These are phyloP conservation scores for Gopherus evgoodei DNA, from an alignment of 2,113 vertebrate species.

Conservation along the genomic window DNA sequence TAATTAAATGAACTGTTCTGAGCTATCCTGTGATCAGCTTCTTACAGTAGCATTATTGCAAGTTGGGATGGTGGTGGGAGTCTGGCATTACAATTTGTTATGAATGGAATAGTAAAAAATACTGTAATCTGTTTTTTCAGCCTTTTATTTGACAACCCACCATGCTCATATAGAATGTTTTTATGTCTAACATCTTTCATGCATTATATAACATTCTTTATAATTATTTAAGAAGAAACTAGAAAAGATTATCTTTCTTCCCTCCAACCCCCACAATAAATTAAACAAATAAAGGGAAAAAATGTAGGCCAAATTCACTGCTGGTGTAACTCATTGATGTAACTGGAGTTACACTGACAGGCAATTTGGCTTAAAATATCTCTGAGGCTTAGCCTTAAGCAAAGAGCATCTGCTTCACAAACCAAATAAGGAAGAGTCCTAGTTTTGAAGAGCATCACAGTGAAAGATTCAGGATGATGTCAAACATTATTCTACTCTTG, in stretches of 20 bases:
- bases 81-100: not conserved
- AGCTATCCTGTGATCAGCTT: not conserved
- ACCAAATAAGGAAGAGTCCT: not conserved
- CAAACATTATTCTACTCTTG: not conserved
- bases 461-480: not conserved
- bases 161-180: not conserved
- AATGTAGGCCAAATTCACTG: not conserved
- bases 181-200: not conserved
- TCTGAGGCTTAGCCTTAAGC: not conserved
- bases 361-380: not conserved
- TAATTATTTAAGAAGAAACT: not conserved
- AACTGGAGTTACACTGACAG: not conserved
- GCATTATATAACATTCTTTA: not conserved
- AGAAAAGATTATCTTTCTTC: not conserved
- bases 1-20: not conserved
- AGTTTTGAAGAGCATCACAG: not conserved
- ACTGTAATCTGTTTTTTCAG: not conserved
- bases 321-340: not conserved
- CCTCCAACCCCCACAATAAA: not conserved
- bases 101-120: not conserved
- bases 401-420: not conserved
- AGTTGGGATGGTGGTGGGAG: not conserved
- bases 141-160: not conserved
- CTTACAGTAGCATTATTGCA: not conserved
- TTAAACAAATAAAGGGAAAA: not conserved